Base-by-base conservation (phyloP, 2,113 vertebrate species). In the Polyodon spathula region DNA sequence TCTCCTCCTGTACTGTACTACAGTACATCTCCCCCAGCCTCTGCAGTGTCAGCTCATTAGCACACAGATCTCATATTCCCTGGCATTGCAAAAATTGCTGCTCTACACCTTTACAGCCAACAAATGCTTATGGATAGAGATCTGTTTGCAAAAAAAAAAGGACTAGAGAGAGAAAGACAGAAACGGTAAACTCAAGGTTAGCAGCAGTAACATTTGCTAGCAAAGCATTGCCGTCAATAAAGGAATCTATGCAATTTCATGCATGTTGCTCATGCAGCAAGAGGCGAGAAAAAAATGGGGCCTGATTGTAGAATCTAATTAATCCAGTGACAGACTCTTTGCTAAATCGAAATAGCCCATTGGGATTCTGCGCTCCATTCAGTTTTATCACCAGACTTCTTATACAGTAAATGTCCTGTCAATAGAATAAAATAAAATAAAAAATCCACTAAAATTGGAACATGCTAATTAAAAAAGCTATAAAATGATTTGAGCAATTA, bases 41-140 rank as follows among this genome's bases (percentile, higher is more conserved):
- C 92, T 96, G 92, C 93, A 93, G 91, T 91, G 88, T 92, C 90
- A 90, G 89, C 92, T 98, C 92, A 96, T 96, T 97, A 95, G 92
- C 91, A 95, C 89, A 88, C 91, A 93, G 90, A 86, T 88, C 92
- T 94, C 93, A 94, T 95, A 93, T 90, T 88, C 89, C 79, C 90
- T 91, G 90, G 94, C 91, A 94, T 89, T 91, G 92, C 91, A 90
- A 92, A 89, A 90, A 90, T 87, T 82, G 84, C 86, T 84, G 85
- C 87, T 84, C 86, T 88, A 89, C 80, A 86, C 88, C 87, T 90
- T 86, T 84, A 85, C 74, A 81, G 86, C 85, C 82, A 85, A 82
- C 76, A 82, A 77, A 82, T 77, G 87, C 84, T 78, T 78, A 80
- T 77, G 82, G 77, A 66, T 84, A 80, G 74, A 55, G 58, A 74